Evolutionary conservation across 2,797 vertebrate species (phyloP).

Genomic region (Sebastiscus albofasciatus): DNA sequence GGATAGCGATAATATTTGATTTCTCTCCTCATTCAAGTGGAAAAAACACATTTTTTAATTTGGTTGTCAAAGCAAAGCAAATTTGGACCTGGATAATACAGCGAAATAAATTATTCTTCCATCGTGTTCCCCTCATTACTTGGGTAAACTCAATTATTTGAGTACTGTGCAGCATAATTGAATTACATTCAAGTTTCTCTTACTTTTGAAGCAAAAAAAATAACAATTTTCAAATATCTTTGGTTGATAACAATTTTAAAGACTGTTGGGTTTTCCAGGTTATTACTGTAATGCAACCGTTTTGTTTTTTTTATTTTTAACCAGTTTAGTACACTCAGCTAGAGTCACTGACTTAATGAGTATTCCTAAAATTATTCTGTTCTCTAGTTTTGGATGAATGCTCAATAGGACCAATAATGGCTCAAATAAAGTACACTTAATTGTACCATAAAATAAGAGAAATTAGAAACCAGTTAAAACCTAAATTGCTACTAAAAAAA

Average conservation of each 20-base stretch:
- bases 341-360: not conserved
- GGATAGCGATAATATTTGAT: not conserved
- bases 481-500: not conserved
- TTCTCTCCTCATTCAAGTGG: not conserved
- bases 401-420: not conserved
- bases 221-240: slow-evolving; percentile 29
- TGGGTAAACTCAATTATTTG: slow-evolving; percentile 1
- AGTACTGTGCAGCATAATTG: not conserved
- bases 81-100: not conserved
- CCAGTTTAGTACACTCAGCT: not conserved
- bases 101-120: slow-evolving; percentile 2
- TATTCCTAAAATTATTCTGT: not conserved
- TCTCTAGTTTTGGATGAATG: not conserved
- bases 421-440: not conserved
- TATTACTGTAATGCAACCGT: not conserved
- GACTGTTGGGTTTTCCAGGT: not conserved
- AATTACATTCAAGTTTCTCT: not conserved
- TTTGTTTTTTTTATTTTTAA: not conserved
- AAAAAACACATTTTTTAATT: slow-evolving; percentile 11
- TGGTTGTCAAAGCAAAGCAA: slow-evolving; percentile 6
- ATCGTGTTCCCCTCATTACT: not conserved
- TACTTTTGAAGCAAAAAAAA: not conserved
- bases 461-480: not conserved
- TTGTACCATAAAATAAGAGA: not conserved
- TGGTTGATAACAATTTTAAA: slow-evolving; percentile 15